Evolutionary conservation across 2,888 invertebrate genomes (phyloP).

Genomic region (Yponomeuta sedellus): DNA sequence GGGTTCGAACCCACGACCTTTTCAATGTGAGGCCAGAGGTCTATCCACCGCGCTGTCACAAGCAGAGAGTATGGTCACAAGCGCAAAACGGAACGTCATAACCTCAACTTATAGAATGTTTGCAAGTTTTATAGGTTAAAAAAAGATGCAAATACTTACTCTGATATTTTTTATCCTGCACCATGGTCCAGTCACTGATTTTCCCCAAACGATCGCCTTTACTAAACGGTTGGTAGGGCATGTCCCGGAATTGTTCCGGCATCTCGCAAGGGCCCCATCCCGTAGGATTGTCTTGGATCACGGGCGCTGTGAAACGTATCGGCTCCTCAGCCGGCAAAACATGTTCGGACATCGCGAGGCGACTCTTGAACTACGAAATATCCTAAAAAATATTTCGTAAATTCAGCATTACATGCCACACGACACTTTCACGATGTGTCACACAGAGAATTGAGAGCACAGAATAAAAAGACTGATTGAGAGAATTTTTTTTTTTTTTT

Average conservation of each 20-base stretch:
- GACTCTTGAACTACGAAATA: constrained; percentile 21
- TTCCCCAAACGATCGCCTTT: constrained; percentile 99
- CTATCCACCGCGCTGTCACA: too few species aligned
- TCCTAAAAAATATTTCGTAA: constrained; percentile 26
- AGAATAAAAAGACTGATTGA: too few species aligned
- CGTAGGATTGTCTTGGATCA: constrained; percentile 88
- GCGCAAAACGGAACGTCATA: constrained; percentile 11
- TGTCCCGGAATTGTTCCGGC: constrained; percentile 95
- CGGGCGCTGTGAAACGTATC: constrained; percentile 82
- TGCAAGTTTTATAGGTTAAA: background rate
- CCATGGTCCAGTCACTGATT: constrained; percentile 99
- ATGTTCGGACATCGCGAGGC: constrained; percentile 63
- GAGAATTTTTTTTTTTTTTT: too few species aligned
- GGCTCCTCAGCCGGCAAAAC: constrained; percentile 76
- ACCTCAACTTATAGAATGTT: constrained; percentile 3
- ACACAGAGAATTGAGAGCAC: too few species aligned
- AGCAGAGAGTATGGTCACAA: too few species aligned
- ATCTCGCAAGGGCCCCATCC: constrained; percentile 99
- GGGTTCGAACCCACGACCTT: too few species aligned
- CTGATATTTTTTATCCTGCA: constrained; percentile 95
- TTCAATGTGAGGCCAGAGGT: too few species aligned
- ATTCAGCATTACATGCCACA: constrained; percentile 42
- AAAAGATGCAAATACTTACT: constrained; percentile 74
- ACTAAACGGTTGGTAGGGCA: constrained; percentile 99
- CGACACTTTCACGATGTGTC: constrained; percentile 38